Base-by-base conservation (phyloP, 2,888 invertebrate species). In the Torymus texanus region DNA sequence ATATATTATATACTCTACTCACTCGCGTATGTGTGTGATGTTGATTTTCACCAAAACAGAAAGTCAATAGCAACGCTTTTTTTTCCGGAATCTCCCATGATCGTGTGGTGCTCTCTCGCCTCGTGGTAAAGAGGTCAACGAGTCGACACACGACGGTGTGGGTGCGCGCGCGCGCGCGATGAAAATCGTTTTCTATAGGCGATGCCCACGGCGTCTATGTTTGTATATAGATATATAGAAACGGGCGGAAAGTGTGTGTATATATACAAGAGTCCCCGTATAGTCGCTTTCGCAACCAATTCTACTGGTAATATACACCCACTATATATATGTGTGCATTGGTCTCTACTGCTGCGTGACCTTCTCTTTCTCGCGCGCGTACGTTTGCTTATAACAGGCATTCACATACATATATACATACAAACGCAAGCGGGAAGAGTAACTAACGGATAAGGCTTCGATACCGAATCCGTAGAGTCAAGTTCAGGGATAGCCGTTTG, bases 401-500 rank as follows among this genome's bases (percentile, higher is more conserved):
- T 59, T 16, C 71, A 29, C 62, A 16, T 29, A 18, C 14, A 11
- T 53, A 61, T 4, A 10, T 21, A 13, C 11, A 14, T 29, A 61
- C 11, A 41, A 62, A 1, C 29, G 5, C 21, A 10, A 29, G 62
- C 62, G 11, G 21, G 29, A 24, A 75, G 77, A 67, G 53, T 61
- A 78, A 78, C 71, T 75, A 79, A 77, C 72, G 71, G 68, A 75
- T 74, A 75, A 78, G 78, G 72, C 74, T 74, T 76, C 76, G 79
- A 68, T 62, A 82, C 72, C 78, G 71, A 75, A 59, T 79, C 80
- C 75, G 51, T 72, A 51, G 74, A 81, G 81, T 82, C 84, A 84
- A 83, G 84, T 84, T 83, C 84, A 83, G 83, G 81, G 84, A 79
- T 78, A 84, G 79, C 78, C 59, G n/a, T 41, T 5, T 41, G 68